Evolutionary conservation across 2,113 vertebrate genomes (phyloP).

Genomic region (Colaptes auratus): DNA sequence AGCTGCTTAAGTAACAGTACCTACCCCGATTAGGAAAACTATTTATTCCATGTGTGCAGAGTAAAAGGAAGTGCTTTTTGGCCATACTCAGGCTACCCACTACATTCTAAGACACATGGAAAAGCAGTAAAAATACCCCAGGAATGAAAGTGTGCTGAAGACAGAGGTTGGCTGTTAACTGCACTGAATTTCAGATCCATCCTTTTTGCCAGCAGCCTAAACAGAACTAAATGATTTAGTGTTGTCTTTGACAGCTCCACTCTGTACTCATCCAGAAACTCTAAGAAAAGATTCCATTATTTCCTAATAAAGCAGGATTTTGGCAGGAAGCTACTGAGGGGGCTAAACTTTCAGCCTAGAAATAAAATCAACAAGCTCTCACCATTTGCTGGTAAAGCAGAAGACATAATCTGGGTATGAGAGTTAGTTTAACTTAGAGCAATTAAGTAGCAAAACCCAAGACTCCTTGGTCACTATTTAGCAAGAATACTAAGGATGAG

Average conservation of each 20-base stretch:
- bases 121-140: neutral
- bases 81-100: neutral
- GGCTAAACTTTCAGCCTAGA: neutral
- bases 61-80: neutral
- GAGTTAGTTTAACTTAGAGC: neutral
- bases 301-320: neutral
- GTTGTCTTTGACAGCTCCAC: neutral
- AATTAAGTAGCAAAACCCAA: neutral
- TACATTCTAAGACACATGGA: neutral
- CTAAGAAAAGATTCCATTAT: neutral
- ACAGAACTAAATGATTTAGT: neutral
- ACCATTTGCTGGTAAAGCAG: slow-evolving; percentile 25
- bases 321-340: neutral
- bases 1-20: neutral
- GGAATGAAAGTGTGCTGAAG: neutral
- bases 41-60: neutral
- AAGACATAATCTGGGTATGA: neutral
- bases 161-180: neutral
- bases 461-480: neutral
- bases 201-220: neutral
- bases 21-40: neutral
- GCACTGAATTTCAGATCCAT: neutral
- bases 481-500: neutral
- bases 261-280: neutral
- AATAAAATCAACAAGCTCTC: neutral